These are phyloP conservation scores for Drosophila quinaria DNA, from an alignment of 2,888 invertebrate genomes.

Conservation along the genomic window DNA sequence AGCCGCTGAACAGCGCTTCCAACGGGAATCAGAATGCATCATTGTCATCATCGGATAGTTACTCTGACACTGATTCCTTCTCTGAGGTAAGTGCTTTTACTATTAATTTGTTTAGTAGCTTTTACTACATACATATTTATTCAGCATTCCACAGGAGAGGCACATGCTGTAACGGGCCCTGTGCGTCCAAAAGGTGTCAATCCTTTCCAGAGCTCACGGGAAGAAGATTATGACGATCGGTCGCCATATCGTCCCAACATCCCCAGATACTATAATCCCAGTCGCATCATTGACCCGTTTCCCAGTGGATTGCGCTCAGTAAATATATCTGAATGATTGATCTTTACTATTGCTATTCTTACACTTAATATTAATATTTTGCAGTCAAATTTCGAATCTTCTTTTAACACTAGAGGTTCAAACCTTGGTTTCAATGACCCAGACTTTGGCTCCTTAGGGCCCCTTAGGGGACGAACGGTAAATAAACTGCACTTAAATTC, in stretches of 20 bases:
- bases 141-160: slow-evolving; percentile 16
- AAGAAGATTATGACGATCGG: neutral
- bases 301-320: slow-evolving; percentile 5
- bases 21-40: neutral
- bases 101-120: neutral
- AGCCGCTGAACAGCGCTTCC: slow-evolving; percentile 28
- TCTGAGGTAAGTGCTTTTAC: slow-evolving; percentile 17
- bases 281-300: neutral
- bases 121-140: no score
- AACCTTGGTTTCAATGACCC: neutral
- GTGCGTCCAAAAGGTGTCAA: neutral
- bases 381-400: neutral
- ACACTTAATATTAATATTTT: neutral
- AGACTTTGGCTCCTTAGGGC: neutral
- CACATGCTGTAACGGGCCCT: neutral
- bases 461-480: slow-evolving; percentile 22
- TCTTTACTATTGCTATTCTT: neutral
- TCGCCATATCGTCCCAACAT: neutral
- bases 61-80: neutral
- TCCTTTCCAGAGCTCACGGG: neutral
- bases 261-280: neutral
- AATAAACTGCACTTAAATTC: no score
- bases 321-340: neutral
- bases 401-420: neutral
- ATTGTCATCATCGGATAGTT: neutral